Conservation (phyloP, 2,113 vertebrate genomes). For the Pseudopodoces humilis region DNA sequence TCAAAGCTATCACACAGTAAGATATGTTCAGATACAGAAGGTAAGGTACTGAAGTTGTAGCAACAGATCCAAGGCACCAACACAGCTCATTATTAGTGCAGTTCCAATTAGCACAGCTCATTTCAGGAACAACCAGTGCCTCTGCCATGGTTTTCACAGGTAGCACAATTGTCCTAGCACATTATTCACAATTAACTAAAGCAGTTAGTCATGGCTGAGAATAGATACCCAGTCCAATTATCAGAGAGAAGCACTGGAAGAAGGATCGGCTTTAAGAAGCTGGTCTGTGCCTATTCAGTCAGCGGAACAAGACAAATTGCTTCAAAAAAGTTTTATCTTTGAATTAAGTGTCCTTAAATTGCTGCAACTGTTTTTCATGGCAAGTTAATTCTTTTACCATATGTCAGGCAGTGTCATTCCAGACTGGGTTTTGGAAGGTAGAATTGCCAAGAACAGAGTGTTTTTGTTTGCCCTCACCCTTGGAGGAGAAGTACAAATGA, state of each 20-base stretch:
- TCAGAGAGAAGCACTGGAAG: neutral
- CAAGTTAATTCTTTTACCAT: neutral
- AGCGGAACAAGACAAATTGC: neutral
- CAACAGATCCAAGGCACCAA: neutral
- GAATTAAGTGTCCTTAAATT: neutral
- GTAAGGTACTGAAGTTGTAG: neutral
- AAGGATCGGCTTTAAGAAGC: neutral
- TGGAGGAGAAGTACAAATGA: neutral
- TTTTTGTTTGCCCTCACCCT: neutral
- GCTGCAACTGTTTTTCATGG: neutral
- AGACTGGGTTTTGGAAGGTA: neutral
- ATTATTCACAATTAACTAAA: neutral
- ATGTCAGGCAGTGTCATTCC: neutral
- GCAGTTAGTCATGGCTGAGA: neutral
- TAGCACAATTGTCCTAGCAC: neutral
- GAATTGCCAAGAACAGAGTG: neutral
- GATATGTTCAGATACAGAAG: neutral
- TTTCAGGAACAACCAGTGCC: neutral
- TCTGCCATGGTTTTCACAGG: neutral
- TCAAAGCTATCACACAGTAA: neutral
- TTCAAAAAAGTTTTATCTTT: neutral
- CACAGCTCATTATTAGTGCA: neutral
- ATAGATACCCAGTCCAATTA: neutral
- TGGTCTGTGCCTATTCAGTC: neutral
- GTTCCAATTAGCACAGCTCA: neutral